These are phyloP conservation scores for Azorinus chamasolen DNA, from an alignment of 2,888 invertebrate species.

Conservation along the genomic window DNA sequence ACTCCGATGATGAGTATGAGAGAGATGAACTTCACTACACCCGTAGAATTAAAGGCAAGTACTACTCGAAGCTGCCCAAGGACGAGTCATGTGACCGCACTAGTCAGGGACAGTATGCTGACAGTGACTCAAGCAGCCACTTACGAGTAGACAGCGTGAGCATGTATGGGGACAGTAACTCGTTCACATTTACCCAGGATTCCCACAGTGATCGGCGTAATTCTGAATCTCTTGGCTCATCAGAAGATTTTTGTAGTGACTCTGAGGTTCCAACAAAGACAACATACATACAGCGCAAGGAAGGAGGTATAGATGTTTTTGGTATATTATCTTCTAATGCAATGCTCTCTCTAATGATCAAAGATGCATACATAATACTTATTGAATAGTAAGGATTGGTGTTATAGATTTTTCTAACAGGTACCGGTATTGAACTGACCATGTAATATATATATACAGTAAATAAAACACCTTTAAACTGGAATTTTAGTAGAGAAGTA, in stretches of 20 bases:
- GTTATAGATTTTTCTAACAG: too few relatives aligned
- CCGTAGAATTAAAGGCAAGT: slow-evolving; percentile 81
- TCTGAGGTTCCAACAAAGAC: slow-evolving; percentile 75
- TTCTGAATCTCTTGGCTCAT: slow-evolving; percentile 73
- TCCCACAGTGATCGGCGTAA: slow-evolving; percentile 68
- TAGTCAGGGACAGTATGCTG: slow-evolving; percentile 35
- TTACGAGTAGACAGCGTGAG: slow-evolving; percentile 61
- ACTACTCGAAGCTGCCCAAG: slow-evolving; percentile 81
- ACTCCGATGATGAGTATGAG: slow-evolving; percentile 83
- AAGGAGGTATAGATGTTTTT: slow-evolving; percentile 63
- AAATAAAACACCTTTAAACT: too few relatives aligned
- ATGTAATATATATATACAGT: too few relatives aligned
- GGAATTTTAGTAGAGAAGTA: too few relatives aligned
- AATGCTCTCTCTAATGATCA: too few relatives aligned
- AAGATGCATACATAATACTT: too few relatives aligned
- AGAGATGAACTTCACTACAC: slow-evolving; percentile 76
- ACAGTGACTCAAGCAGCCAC: slow-evolving; percentile 46
- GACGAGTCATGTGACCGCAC: slow-evolving; percentile 77
- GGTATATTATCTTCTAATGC: too few relatives aligned
- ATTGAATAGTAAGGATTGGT: too few relatives aligned
- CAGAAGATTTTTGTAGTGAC: slow-evolving; percentile 81
- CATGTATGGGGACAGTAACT: slow-evolving; percentile 62
- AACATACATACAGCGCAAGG: slow-evolving; percentile 81
- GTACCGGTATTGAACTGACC: too few relatives aligned
- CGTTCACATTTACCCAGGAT: slow-evolving; percentile 64